These are phyloP conservation scores for Napeogenes sylphis DNA, from an alignment of 2,888 invertebrate species.

Conservation along the genomic window DNA sequence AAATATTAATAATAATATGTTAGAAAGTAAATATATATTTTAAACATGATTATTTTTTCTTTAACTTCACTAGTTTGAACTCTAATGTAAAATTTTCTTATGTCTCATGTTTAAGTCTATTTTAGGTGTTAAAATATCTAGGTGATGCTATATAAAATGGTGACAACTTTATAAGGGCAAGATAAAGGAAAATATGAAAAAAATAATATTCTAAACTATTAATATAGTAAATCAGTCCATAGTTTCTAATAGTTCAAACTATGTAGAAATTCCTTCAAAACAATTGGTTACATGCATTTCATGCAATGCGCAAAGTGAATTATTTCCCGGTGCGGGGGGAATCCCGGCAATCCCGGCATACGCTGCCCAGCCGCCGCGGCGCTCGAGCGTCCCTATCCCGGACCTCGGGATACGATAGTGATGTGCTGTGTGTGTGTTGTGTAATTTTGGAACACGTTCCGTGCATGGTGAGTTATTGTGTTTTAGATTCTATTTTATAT, in stretches of 20 bases:
- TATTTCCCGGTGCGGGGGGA: slow-evolving; percentile 28
- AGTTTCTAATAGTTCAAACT: not conserved
- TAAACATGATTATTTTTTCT: too few relatives aligned
- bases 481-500: slow-evolving; percentile 7
- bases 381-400: slow-evolving; percentile 43
- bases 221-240: too few relatives aligned
- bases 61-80: too few relatives aligned
- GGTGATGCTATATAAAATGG: too few relatives aligned
- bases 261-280: not conserved
- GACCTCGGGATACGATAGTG: slow-evolving; percentile 25
- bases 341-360: slow-evolving; percentile 39
- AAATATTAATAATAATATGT: slow-evolving; percentile 2
- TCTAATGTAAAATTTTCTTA: too few relatives aligned
- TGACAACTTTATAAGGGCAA: too few relatives aligned
- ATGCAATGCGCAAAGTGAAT: slow-evolving; percentile 66
- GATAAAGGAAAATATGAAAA: too few relatives aligned
- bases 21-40: too few relatives aligned
- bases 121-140: too few relatives aligned
- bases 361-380: slow-evolving; percentile 46
- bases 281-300: slow-evolving; percentile 38
- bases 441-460: slow-evolving; percentile 35
- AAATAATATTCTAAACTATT: too few relatives aligned
- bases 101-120: too few relatives aligned
- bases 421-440: slow-evolving; percentile 38
- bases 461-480: slow-evolving; percentile 40